Percentiles rank a stretch among this genome's conserved stretches.
phyloP scores from a whole-genome alignment of 2,797 vertebrate genomes.

The Protosalanx chinensis region DNA sequence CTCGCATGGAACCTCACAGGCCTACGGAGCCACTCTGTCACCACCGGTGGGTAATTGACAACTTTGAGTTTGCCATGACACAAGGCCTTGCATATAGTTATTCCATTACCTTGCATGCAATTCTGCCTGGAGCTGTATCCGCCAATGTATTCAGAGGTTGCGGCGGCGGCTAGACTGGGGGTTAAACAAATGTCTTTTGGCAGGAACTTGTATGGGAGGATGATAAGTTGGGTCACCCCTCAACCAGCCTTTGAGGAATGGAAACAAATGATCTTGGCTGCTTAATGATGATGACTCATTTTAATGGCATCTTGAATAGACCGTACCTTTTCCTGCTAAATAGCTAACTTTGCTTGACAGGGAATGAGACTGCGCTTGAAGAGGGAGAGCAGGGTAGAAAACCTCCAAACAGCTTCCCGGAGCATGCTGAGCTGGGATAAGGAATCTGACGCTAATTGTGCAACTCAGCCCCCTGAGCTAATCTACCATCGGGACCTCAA shows the following conservation, averaged over 20 bases:
- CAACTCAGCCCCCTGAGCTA: constrained; percentile 8
- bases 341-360: constrained; percentile 5
- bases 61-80: constrained; percentile 67
- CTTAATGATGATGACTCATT: constrained; percentile 24
- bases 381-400: constrained; percentile 7
- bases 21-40: constrained; percentile 66
- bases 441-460: background rate
- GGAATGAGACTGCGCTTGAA: constrained; percentile 18
- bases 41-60: constrained; percentile 70
- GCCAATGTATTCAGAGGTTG: constrained; percentile 50
- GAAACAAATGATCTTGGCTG: constrained; percentile 28
- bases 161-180: constrained; percentile 49
- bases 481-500: constrained; percentile 22
- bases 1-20: constrained; percentile 47
- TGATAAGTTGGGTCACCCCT: constrained; percentile 53
- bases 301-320: constrained; percentile 27
- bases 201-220: constrained; percentile 41
- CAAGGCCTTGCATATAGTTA: constrained; percentile 68
- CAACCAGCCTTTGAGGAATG: constrained; percentile 44
- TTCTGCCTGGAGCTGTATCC: constrained; percentile 49
- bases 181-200: constrained; percentile 58
- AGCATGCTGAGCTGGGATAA: background rate
- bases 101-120: constrained; percentile 57
- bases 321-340: constrained; percentile 2
- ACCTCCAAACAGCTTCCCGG: constrained; percentile 10